Conservation (phyloP, 2,797 vertebrate species). For the Rhadinocentrus ornatus region DNA sequence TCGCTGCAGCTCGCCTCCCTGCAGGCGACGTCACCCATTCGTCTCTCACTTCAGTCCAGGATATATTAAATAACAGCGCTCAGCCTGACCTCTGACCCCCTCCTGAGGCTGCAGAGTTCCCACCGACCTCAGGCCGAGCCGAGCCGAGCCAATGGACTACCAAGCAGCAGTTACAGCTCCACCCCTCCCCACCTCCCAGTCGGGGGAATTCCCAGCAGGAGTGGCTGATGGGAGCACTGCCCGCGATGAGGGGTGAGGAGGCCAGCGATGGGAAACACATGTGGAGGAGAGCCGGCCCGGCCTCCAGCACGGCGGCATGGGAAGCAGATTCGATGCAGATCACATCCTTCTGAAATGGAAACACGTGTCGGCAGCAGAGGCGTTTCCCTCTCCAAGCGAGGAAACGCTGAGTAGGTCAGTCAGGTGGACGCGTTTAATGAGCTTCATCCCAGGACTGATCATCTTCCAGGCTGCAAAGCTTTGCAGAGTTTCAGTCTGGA, state of each 20-base stretch:
- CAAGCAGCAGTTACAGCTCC: constrained; percentile 12
- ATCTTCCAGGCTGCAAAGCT: too few relatives aligned
- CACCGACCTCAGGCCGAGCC: constrained; percentile 27
- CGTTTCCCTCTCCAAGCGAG: too few relatives aligned
- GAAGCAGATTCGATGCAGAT: constrained; percentile 40
- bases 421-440: background rate
- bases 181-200: constrained; percentile 57
- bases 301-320: constrained; percentile 37
- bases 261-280: constrained; percentile 68
- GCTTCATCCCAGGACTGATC: background rate
- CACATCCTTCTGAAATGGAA: constrained; percentile 47
- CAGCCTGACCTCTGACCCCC: constrained; percentile 55
- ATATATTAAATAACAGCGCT: constrained; percentile 53
- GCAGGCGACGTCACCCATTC: constrained; percentile 24
- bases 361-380: constrained; percentile 38
- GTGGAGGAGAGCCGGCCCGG: constrained; percentile 23
- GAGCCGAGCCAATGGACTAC: constrained; percentile 28
- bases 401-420: too few relatives aligned
- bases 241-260: constrained; percentile 52
- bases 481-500: too few relatives aligned
- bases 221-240: constrained; percentile 63
- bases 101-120: constrained; percentile 54
- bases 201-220: constrained; percentile 70
- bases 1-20: constrained; percentile 6
- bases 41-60: constrained; percentile 37